Conservation (phyloP, 2,113 vertebrate genomes). For the Tretioscincus oriximinensis region DNA sequence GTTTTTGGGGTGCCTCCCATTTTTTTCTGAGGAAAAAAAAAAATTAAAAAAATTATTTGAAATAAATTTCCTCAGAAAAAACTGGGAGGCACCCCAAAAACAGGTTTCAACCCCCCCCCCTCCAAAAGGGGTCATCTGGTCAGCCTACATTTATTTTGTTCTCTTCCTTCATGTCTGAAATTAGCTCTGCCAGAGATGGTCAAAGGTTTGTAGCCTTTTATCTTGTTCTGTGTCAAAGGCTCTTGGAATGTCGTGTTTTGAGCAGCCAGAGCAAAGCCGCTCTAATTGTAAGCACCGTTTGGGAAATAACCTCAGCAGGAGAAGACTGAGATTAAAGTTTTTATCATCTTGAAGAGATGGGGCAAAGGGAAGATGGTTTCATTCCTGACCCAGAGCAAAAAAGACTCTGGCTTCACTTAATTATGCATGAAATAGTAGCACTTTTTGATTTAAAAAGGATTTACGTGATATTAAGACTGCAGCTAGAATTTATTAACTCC, state of each 20-base stretch:
- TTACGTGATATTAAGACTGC: slow-evolving; percentile 35
- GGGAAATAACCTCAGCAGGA: background rate
- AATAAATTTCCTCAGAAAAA: no score
- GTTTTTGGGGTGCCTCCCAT: no score
- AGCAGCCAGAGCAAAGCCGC: background rate
- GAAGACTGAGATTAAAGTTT: background rate
- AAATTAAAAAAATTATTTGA: no score
- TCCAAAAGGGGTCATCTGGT: no score
- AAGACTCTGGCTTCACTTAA: slow-evolving; percentile 23
- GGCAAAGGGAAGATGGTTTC: background rate
- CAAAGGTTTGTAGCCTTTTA: background rate
- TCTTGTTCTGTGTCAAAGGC: background rate
- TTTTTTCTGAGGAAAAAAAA: no score
- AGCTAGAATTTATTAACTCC: slow-evolving; percentile 30
- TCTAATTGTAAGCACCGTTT: background rate
- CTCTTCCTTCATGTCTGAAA: slow-evolving; percentile 8
- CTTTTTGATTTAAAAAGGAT: slow-evolving; percentile 25
- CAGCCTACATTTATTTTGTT: slow-evolving; percentile 1
- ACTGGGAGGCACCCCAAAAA: no score
- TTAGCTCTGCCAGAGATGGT: background rate
- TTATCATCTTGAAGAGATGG: background rate
- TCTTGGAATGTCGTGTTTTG: background rate
- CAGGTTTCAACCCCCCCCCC: no score
- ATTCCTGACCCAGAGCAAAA: background rate
- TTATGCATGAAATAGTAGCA: slow-evolving; percentile 37